These are phyloP conservation scores for Agrochola litura DNA, from an alignment of 2,888 invertebrate genomes.

Conservation along the genomic window DNA sequence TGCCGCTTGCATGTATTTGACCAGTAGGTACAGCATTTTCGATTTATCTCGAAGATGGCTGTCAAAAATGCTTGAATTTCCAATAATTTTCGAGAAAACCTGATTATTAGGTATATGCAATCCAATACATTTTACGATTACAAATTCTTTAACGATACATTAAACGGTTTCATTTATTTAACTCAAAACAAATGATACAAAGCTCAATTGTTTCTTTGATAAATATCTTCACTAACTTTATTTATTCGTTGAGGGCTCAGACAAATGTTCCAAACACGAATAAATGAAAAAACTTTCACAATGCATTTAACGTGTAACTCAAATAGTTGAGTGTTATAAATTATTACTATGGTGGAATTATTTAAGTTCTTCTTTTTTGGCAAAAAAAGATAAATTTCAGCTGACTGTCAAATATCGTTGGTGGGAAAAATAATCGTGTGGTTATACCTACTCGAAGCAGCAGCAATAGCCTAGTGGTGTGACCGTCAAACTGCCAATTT, in stretches of 20 bases:
- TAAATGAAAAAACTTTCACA: slow-evolving; percentile 61
- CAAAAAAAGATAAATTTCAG: neutral
- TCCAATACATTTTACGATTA: neutral
- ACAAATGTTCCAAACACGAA: slow-evolving; percentile 39
- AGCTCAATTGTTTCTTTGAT: slow-evolving; percentile 45
- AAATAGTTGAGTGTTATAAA: slow-evolving; percentile 38
- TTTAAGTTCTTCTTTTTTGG: slow-evolving; percentile 2
- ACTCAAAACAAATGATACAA: slow-evolving; percentile 27
- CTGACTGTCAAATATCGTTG: neutral
- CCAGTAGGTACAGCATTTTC: too few species aligned
- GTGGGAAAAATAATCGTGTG: neutral
- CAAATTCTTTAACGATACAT: neutral
- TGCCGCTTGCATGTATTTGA: too few species aligned
- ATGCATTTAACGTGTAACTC: slow-evolving; percentile 43
- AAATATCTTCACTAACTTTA: slow-evolving; percentile 55
- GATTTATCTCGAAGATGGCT: too few species aligned
- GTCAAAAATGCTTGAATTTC: too few species aligned
- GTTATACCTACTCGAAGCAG: too few species aligned
- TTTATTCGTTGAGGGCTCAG: slow-evolving; percentile 50
- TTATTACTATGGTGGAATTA: neutral
- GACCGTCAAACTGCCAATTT: too few species aligned
- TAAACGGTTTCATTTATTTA: slow-evolving; percentile 19
- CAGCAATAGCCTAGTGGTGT: too few species aligned
- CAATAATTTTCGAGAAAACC: too few species aligned
- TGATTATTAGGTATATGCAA: too few species aligned